phyloP scores from a whole-genome alignment of 2,797 vertebrate genomes.

The Xiphophorus birchmanni region DNA sequence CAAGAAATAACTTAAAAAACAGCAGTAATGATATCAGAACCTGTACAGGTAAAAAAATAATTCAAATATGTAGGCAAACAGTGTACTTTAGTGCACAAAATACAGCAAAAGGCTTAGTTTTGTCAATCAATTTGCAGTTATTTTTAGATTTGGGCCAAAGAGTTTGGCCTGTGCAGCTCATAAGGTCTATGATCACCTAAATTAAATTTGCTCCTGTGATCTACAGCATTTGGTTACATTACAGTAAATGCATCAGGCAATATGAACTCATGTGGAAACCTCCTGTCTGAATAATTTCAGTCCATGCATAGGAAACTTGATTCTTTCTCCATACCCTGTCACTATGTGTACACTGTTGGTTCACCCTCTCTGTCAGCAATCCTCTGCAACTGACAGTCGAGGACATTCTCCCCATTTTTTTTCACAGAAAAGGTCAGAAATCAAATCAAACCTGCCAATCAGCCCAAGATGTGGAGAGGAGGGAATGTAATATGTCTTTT shows the following conservation, averaged over 20 bases:
- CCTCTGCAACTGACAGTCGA: constrained; percentile 23
- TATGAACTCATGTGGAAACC: constrained; percentile 20
- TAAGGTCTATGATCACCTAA: constrained; percentile 25
- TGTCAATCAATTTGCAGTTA: constrained; percentile 22
- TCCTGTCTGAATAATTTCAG: constrained; percentile 4
- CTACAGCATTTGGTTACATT: constrained; percentile 29
- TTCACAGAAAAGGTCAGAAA: constrained; percentile 50
- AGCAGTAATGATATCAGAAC: constrained; percentile 70
- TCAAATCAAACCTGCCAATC: constrained; percentile 47
- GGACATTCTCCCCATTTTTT: constrained; percentile 27
- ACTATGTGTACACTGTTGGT: constrained; percentile 8
- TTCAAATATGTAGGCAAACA: constrained; percentile 77
- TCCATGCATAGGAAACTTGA: constrained; percentile 22
- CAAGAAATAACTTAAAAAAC: constrained; percentile 81
- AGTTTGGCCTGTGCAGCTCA: constrained; percentile 32
- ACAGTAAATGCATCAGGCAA: constrained; percentile 25
- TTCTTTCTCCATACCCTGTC: neutral
- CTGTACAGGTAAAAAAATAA: constrained; percentile 72
- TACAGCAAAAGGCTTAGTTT: constrained; percentile 72
- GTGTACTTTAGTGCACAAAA: constrained; percentile 80
- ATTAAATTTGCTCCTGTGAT: neutral
- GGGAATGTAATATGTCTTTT: constrained; percentile 29
- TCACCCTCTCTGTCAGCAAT: constrained; percentile 11
- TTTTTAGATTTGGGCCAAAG: constrained; percentile 22
- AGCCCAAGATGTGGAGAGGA: constrained; percentile 10